These are phyloP conservation scores for Agrotis clavis DNA, from an alignment of 2,888 invertebrate genomes.

Conservation along the genomic window DNA sequence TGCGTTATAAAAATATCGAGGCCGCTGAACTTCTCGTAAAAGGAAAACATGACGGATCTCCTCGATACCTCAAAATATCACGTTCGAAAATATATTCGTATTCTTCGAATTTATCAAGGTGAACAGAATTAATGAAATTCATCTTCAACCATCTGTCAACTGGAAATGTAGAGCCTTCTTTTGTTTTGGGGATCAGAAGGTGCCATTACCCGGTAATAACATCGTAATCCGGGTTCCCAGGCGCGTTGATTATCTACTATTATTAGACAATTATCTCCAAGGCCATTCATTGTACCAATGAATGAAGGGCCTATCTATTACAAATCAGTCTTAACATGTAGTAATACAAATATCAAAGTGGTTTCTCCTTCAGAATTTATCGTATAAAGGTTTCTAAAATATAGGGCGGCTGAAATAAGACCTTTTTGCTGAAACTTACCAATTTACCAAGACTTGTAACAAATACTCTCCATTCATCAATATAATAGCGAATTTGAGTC, in stretches of 20 bases:
- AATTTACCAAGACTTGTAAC: conserved; percentile 69
- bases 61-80: conserved; percentile 22
- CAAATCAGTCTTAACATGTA: conserved; percentile 12
- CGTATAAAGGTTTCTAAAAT: neutral
- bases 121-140: conserved; percentile 31
- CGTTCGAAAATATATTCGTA: conserved; percentile 28
- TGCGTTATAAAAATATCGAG: conserved; percentile 10
- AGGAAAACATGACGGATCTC: conserved; percentile 33
- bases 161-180: conserved; percentile 24
- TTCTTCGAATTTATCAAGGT: conserved; percentile 28
- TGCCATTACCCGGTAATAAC: neutral
- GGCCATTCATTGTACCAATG: conserved; percentile 29
- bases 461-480: conserved; percentile 78
- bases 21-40: conserved; percentile 14
- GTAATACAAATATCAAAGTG: conserved; percentile 29
- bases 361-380: conserved; percentile 24
- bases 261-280: conserved; percentile 12
- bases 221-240: conserved; percentile 22
- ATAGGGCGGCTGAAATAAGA: conserved; percentile 37
- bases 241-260: conserved; percentile 3
- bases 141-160: conserved; percentile 27
- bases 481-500: conserved; percentile 74
- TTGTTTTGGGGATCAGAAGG: conserved; percentile 7
- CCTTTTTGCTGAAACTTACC: conserved; percentile 54
- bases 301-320: conserved; percentile 28